Conservation (phyloP, 1,140 invertebrate genomes). For the Stenopsyche tienmushanensis region DNA sequence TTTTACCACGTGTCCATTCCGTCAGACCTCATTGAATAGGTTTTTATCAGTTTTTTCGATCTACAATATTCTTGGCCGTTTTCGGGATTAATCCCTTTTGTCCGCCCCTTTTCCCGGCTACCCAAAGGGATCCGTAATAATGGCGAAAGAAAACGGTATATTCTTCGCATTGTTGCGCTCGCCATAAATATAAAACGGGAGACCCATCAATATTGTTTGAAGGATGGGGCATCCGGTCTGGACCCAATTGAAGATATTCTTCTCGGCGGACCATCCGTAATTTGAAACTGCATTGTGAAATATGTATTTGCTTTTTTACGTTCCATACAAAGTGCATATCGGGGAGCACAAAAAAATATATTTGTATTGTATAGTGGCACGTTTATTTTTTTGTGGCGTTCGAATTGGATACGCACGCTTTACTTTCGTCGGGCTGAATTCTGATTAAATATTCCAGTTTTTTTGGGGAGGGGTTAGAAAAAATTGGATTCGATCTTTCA, state of each 20-base stretch:
- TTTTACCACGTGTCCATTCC: constrained; percentile 3
- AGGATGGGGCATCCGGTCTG: constrained; percentile 27
- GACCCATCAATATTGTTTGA: constrained; percentile 21
- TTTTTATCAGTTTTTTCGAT: constrained; percentile 37
- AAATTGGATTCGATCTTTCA: no score
- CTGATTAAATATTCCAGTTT: no score
- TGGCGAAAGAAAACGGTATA: constrained; percentile 30
- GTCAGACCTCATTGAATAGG: constrained; percentile 27
- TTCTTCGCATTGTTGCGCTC: constrained; percentile 18
- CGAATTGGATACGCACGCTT: no score
- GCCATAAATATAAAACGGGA: constrained; percentile 12
- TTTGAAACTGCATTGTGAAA: constrained; percentile 15
- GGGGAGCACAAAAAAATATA: background rate
- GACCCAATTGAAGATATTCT: constrained; percentile 25
- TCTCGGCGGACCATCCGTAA: constrained; percentile 25
- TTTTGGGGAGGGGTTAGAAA: no score
- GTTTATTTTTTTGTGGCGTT: no score
- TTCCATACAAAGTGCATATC: background rate
- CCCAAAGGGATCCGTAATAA: background rate
- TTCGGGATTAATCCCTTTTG: constrained; percentile 30
- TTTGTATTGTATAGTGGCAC: no score
- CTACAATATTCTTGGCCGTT: constrained; percentile 27
- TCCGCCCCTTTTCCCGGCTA: background rate
- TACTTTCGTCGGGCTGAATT: no score
- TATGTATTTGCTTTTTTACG: constrained; percentile 5